These are phyloP conservation scores for Eretmochelys imbricata DNA, from an alignment of 2,113 vertebrate species.

Conservation along the genomic window DNA sequence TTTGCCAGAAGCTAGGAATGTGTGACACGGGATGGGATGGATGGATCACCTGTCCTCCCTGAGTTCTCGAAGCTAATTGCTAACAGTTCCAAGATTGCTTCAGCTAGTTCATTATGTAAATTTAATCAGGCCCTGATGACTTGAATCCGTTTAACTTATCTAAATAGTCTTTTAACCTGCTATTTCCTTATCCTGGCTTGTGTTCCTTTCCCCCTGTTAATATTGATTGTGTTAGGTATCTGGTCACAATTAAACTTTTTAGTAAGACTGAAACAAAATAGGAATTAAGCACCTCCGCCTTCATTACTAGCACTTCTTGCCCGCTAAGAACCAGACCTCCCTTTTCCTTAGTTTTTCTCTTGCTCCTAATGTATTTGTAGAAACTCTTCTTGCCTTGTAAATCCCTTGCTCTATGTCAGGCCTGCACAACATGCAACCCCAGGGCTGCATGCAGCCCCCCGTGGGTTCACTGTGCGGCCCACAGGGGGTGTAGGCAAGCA, in stretches of 20 bases:
- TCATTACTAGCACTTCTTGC: background rate
- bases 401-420: background rate
- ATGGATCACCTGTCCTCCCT: no score
- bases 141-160: no score
- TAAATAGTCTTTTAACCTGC: background rate
- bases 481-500: no score
- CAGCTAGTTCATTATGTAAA: no score
- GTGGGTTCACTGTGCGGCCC: no score
- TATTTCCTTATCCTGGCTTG: background rate
- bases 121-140: no score
- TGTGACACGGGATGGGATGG: no score
- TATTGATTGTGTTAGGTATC: background rate
- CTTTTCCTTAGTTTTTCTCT: background rate
- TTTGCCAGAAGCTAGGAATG: background rate
- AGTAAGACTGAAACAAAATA: background rate
- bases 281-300: background rate
- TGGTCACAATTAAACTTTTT: background rate
- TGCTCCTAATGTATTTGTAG: background rate
- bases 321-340: background rate
- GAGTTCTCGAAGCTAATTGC: no score
- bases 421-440: no score
- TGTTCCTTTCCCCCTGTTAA: background rate
- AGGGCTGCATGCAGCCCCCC: no score
- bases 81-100: no score
- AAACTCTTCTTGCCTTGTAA: background rate